Percentiles rank a stretch among this genome's conserved stretches.
These are phyloP conservation scores for Rhamphomyia laevipes DNA, from an alignment of 2,888 invertebrate genomes.

Conservation along the genomic window DNA sequence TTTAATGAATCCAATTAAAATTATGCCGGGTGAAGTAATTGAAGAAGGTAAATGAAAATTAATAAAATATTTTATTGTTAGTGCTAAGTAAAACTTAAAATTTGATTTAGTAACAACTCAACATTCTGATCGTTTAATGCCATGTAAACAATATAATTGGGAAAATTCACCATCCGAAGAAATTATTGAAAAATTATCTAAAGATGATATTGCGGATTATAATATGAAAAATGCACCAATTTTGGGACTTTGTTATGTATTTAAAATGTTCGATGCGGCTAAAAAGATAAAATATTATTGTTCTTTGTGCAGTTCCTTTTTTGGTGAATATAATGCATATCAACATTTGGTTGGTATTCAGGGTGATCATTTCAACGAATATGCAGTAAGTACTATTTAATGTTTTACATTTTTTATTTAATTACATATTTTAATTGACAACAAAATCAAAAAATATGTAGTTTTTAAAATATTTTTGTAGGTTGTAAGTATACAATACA, in stretches of 20 bases:
- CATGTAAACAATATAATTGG: not conserved
- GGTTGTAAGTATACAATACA: no score
- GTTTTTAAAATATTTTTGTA: no score
- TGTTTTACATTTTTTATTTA: not conserved
- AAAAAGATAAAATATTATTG: not conserved
- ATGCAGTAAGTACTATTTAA: not conserved
- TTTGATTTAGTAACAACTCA: not conserved
- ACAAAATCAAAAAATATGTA: no score
- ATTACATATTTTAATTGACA: no score
- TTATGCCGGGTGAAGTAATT: slow-evolving; percentile 12
- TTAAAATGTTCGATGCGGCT: not conserved
- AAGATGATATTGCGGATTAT: not conserved
- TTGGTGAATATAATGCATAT: not conserved
- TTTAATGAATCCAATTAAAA: slow-evolving; percentile 7
- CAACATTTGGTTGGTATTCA: not conserved
- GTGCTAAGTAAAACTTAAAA: not conserved
- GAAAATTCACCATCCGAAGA: not conserved
- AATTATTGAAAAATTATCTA: not conserved
- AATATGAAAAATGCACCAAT: not conserved
- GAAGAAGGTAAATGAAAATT: slow-evolving; percentile 7
- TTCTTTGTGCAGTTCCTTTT: not conserved
- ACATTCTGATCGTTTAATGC: not conserved
- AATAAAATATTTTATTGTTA: not conserved
- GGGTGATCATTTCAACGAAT: not conserved
- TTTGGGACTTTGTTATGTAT: not conserved